These are phyloP conservation scores for Aleiodes sp. DNA, from an alignment of 1,140 invertebrate species.

Conservation along the genomic window DNA sequence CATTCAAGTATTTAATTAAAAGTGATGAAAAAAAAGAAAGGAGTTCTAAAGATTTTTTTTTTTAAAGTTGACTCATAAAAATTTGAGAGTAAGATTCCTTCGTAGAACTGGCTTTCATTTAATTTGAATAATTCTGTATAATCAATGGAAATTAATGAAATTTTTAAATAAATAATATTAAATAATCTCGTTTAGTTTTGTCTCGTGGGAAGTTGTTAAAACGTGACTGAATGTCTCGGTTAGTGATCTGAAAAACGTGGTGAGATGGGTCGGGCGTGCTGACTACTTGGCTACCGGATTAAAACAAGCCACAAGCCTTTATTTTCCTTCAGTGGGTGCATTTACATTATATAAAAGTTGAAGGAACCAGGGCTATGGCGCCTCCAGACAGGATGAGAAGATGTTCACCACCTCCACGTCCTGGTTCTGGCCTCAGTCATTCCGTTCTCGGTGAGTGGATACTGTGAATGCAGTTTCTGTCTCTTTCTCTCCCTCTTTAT, in stretches of 20 bases:
- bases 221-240: slow-evolving; percentile 28
- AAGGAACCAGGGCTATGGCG: slow-evolving; percentile 45
- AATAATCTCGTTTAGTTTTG: no score
- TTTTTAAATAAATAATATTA: no score
- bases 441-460: slow-evolving; percentile 59
- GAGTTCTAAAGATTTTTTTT: no score
- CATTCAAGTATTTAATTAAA: no score
- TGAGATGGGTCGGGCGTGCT: slow-evolving; percentile 19
- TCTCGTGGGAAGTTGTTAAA: slow-evolving; percentile 29
- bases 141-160: no score
- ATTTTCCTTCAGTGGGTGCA: not conserved
- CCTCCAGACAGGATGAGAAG: slow-evolving; percentile 55
- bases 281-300: slow-evolving; percentile 23
- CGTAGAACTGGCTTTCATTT: no score
- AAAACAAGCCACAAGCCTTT: not conserved
- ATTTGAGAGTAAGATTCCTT: no score
- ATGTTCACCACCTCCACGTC: slow-evolving; percentile 42
- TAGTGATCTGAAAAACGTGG: slow-evolving; percentile 25
- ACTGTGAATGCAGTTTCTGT: no score
- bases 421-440: slow-evolving; percentile 55
- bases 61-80: no score
- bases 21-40: no score
- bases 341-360: not conserved
- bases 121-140: no score
- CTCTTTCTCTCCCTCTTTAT: no score